Evolutionary conservation across 2,113 vertebrate genomes (phyloP).

Genomic region (Anoplopoma fimbria): DNA sequence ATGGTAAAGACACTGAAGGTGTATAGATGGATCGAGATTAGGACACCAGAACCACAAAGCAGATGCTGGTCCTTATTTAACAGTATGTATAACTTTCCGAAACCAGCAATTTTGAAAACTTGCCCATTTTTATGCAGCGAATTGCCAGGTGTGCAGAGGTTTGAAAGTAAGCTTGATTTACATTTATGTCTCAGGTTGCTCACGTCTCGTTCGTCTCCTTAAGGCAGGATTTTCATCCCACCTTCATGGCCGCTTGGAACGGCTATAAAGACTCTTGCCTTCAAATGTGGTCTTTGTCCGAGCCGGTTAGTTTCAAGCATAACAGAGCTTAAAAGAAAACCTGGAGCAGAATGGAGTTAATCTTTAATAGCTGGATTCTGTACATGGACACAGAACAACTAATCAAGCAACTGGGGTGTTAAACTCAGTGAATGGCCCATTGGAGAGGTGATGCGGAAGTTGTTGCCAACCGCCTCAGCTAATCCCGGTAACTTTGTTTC

Average conservation of each 20-base stretch:
- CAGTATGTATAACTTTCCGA: background rate
- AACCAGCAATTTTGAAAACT: background rate
- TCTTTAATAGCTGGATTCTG: slow-evolving; percentile 18
- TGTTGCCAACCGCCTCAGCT: slow-evolving; percentile 13
- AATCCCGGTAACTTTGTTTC: slow-evolving; percentile 26
- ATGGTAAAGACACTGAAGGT: background rate
- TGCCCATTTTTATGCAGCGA: background rate
- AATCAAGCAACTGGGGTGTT: background rate
- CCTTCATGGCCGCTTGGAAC: background rate
- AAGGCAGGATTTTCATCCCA: background rate
- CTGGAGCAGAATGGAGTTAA: background rate
- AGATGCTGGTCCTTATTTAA: background rate
- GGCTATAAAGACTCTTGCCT: background rate
- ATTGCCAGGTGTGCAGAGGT: background rate
- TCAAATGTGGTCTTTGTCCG: background rate
- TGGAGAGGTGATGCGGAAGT: slow-evolving; percentile 29
- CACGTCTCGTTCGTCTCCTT: background rate
- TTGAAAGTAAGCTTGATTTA: background rate
- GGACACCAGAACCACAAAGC: background rate
- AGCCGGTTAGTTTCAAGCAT: background rate
- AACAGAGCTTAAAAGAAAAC: background rate
- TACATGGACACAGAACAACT: background rate
- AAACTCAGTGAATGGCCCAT: background rate
- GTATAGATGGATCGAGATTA: background rate
- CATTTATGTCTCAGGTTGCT: background rate